A percentile compares a stretch with the other conserved stretches of the same genome.
These are phyloP conservation scores for Anguilla japonica DNA, from an alignment of 2,113 vertebrate species.

Conservation along the genomic window DNA sequence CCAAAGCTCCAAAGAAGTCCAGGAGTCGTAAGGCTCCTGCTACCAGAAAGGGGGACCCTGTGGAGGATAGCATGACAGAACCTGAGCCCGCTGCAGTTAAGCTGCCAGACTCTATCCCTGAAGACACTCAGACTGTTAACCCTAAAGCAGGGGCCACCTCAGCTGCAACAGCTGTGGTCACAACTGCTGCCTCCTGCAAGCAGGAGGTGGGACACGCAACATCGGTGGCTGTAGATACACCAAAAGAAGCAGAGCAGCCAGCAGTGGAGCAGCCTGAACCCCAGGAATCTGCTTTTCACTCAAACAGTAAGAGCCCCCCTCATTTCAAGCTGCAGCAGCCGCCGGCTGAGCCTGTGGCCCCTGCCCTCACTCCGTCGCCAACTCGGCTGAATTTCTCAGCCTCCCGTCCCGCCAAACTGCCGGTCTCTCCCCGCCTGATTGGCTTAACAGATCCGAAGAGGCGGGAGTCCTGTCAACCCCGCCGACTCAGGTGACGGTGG, in stretches of 20 bases:
- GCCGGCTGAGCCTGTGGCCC: slow-evolving; percentile 47
- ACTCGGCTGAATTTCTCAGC: slow-evolving; percentile 63
- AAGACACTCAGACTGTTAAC: slow-evolving; percentile 67
- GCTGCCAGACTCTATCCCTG: slow-evolving; percentile 72
- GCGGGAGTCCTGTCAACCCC: slow-evolving; percentile 72
- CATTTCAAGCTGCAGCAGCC: slow-evolving; percentile 55
- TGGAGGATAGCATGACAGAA: slow-evolving; percentile 58
- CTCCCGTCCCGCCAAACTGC: slow-evolving; percentile 53
- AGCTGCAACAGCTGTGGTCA: slow-evolving; percentile 64
- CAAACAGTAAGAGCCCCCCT: slow-evolving; percentile 56
- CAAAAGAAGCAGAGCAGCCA: slow-evolving; percentile 75
- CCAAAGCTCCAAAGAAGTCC: slow-evolving; percentile 76
- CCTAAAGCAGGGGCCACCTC: slow-evolving; percentile 63
- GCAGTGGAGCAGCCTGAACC: slow-evolving; percentile 74
- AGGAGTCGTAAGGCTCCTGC: slow-evolving; percentile 73
- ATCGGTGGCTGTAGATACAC: slow-evolving; percentile 66
- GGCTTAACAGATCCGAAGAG: slow-evolving; percentile 85
- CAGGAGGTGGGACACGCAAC: slow-evolving; percentile 59
- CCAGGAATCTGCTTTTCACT: slow-evolving; percentile 75
- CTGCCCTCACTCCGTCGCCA: slow-evolving; percentile 52
- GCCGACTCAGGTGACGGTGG: slow-evolving; percentile 73
- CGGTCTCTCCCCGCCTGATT: slow-evolving; percentile 72
- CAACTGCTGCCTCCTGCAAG: slow-evolving; percentile 70
- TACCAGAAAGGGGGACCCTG: slow-evolving; percentile 64
- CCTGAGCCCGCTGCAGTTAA: slow-evolving; percentile 62